Conservation (phyloP, 2,797 vertebrate genomes). For the Tokudaia muenninki region DNA sequence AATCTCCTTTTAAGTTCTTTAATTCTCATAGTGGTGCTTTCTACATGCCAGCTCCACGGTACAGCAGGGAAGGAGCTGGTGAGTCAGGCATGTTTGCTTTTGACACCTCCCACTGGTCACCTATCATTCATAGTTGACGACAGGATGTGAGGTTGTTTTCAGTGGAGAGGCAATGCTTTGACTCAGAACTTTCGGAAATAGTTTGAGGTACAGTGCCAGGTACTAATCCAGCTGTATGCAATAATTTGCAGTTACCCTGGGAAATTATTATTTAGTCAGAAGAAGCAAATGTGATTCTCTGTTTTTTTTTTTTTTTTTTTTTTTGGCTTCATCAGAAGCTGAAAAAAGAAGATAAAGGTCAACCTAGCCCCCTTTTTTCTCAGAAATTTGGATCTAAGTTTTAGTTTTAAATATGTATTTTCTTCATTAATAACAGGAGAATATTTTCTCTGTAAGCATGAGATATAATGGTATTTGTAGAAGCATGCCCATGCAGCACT, state of each 20-base stretch:
- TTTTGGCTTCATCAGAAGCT: background rate
- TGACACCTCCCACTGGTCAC: too few relatives aligned
- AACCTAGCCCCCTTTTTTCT: background rate
- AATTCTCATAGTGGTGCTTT: background rate
- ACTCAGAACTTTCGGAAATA: too few relatives aligned
- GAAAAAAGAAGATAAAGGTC: background rate
- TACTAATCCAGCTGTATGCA: background rate
- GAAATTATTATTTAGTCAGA: background rate
- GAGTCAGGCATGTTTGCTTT: too few relatives aligned
- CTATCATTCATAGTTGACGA: too few relatives aligned
- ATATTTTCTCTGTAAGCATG: background rate
- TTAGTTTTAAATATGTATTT: background rate
- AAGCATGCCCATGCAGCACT: background rate
- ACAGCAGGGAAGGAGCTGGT: too few relatives aligned
- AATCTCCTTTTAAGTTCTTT: background rate
- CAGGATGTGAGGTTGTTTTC: too few relatives aligned
- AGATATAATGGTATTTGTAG: background rate
- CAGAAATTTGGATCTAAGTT: background rate
- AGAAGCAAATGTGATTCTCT: background rate
- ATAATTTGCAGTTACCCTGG: background rate
- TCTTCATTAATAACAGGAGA: background rate
- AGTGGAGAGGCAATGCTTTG: too few relatives aligned
- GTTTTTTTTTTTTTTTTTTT: background rate
- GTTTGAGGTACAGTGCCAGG: too few relatives aligned
- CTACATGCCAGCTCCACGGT: too few relatives aligned